Conservation (phyloP, 2,797 vertebrate species). For the Echiichthys vipera region DNA sequence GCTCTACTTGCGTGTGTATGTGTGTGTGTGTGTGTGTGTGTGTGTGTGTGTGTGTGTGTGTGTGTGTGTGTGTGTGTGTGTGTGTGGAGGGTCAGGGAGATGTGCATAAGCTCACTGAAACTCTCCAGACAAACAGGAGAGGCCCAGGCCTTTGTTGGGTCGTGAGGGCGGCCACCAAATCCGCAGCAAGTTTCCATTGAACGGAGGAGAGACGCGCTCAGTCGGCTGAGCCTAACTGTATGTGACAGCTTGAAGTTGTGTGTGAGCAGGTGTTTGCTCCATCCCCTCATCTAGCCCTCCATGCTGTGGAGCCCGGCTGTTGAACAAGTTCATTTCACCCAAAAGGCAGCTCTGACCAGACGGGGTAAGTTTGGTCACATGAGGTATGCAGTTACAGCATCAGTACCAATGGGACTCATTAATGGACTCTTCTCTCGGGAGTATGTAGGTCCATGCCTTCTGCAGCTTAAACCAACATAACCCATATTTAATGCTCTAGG, state of each 20-base stretch:
- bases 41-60: conserved; percentile 36
- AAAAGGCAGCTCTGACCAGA: conserved; percentile 57
- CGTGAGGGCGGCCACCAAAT: conserved; percentile 61
- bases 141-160: conserved; percentile 68
- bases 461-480: background rate
- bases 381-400: conserved; percentile 31
- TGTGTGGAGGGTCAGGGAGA: conserved; percentile 11
- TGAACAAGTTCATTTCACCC: conserved; percentile 58
- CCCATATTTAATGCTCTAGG: background rate
- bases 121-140: conserved; percentile 56
- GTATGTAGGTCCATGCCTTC: background rate
- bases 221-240: conserved; percentile 74
- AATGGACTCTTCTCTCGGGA: conserved; percentile 5
- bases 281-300: conserved; percentile 49
- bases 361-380: conserved; percentile 39
- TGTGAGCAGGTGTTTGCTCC: conserved; percentile 82
- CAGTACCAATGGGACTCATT: conserved; percentile 19
- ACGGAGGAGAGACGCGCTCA: conserved; percentile 70
- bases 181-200: conserved; percentile 55
- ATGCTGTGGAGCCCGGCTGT: conserved; percentile 41
- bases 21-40: conserved; percentile 41
- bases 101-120: conserved; percentile 49
- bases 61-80: conserved; percentile 39
- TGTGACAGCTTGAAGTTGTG: conserved; percentile 82
- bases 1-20: conserved; percentile 36